A percentile compares a stretch with the other conserved stretches of the same genome.
These are phyloP conservation scores for Chinchilla lanigera DNA, from an alignment of 2,113 vertebrate genomes.

Conservation along the genomic window DNA sequence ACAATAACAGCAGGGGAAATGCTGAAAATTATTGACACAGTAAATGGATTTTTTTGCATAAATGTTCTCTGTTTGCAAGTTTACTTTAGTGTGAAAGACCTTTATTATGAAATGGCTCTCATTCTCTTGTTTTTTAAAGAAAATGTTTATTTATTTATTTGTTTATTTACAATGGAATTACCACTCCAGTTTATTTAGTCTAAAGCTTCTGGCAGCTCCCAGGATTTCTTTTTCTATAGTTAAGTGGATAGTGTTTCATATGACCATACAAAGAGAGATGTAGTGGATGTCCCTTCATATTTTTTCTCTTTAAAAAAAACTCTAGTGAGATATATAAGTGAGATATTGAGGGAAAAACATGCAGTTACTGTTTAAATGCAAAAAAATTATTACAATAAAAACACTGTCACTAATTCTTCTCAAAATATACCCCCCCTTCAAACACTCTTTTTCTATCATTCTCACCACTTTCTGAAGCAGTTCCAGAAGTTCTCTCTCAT, in stretches of 20 bases:
- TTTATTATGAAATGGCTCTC: constrained; percentile 69
- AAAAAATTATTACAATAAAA: not conserved
- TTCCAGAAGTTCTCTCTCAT: not conserved
- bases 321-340: constrained; percentile 17
- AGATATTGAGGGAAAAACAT: not conserved
- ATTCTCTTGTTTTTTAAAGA: constrained; percentile 56
- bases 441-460: not conserved
- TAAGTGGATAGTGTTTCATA: not conserved
- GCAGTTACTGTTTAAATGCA: not conserved
- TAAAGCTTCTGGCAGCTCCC: not conserved
- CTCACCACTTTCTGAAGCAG: not conserved
- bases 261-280: not conserved
- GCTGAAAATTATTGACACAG: constrained; percentile 80
- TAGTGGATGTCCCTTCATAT: not conserved
- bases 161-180: not conserved
- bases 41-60: constrained; percentile 86
- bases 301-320: not conserved
- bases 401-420: not conserved
- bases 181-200: not conserved
- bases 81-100: constrained; percentile 79
- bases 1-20: constrained; percentile 76
- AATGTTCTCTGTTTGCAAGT: constrained; percentile 80
- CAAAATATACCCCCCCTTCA: not conserved
- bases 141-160: not conserved
- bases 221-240: constrained; percentile 25